Evolutionary conservation across 2,797 vertebrate genomes (phyloP), one percentile per base, ranked within the genome.

Genomic region (Pipistrellus pipistrellus): DNA sequence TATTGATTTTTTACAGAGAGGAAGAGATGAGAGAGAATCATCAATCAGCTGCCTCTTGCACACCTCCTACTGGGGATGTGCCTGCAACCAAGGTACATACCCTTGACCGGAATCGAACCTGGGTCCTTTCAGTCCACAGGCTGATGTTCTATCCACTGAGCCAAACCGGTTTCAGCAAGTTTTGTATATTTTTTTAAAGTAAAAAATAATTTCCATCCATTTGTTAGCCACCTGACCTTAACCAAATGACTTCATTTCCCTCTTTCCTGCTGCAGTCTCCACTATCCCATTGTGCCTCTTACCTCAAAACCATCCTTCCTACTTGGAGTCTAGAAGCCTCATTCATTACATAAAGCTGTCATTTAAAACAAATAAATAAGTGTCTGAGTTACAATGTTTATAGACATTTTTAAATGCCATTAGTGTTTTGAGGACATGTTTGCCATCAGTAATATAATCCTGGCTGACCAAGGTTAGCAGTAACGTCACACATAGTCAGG

Each of bases 401-500:
- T 30, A 51, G 91, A 14, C 12, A 48, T 59, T 71, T n/a, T 82
- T 14, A 59, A 86, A 57, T 57, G 51, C 41, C 83, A 46, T 32
- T 62, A 75, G 41, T 64, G 38, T n/a, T 55, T 75, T 57, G 55
- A 46, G 68, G 72, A 48, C n/a, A 3, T 17, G 1, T 21, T 91
- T 17, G 25, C 59, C n/a, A 35, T 48, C 0, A 10, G 20, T 27
- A 20, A 87, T 0, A 6, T 27, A 85, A 64, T 62, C 23, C 25
- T 48, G 27, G 53, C 59, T 71, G n/a, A 30, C 2, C 5, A 66
- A 64, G 51, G 9, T 41, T 7, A 51, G 66, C 30, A 27, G 27
- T 4, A 2, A 69, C 12, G 1, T 30, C 27, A 11, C 23, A 51
- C 0, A 1, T 11, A 12, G 5, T 57, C 77, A 12, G n/a, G 5